Base-by-base conservation (phyloP, 1,140 invertebrate species). In the Drosophila ambigua region DNA sequence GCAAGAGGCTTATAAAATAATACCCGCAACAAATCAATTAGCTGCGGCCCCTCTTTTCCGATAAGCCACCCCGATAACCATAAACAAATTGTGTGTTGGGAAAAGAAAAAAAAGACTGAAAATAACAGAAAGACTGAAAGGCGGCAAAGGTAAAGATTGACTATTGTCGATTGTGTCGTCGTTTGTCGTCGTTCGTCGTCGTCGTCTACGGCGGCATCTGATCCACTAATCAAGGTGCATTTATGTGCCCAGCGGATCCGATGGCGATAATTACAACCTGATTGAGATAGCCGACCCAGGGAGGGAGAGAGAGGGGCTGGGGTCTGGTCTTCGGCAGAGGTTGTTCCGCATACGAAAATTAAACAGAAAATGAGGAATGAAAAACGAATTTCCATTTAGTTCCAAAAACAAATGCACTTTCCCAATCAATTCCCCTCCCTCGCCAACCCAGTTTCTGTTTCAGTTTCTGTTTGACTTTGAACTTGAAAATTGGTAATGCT, bases 151-250 rank as follows among this genome's bases (percentile, higher is more conserved):
- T 13, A 39, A 39, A 39, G 35, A 39, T 13, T 39, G 35, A 39
- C 35, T 39, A 51, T 53, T 46, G 61, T 2, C 60, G 43, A 28
- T 61, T 39, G 35, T 28, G 26, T 7, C 26, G 26, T 13, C 39
- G 15, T 15, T 46, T 28, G 28, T 16, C 8, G 28, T 31, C 28
- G 28, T 31, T 31, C 8, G 28, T 31, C 31, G 31, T 31, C 28
- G 49, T 20, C 49, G 24, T 23, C 28, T 28, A 8, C 26, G 58
- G 13, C 58, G 58, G 51, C 51, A 43, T 41, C 24, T 64, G 52
- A 35, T 48, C 43, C 57, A 61, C 54, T 72, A 63, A 73, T 72
- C 68, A 63, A 72, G 51, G 15, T 54, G 71, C 71, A 73, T 72
- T 72, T 72, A 72, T 72, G 53, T 72, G 65, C 57, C 52, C 31